Evolutionary conservation across 2,797 vertebrate species (phyloP), one percentile per base, ranked within the genome.

Genomic region (Rhinogobio ventralis): DNA sequence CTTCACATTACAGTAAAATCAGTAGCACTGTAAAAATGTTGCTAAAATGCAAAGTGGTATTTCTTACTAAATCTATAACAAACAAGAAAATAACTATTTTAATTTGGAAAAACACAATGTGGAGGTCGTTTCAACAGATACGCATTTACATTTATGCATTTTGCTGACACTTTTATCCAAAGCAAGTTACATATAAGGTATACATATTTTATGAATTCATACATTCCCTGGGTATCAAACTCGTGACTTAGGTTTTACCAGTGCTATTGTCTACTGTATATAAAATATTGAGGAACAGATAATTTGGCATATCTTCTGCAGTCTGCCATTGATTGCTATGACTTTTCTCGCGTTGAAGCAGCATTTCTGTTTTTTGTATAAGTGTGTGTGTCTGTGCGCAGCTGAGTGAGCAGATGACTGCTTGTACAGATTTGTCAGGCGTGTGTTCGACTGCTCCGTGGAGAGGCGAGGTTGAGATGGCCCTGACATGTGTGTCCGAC

Each of bases 401-500:
- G 57, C 39, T 87, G 85, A 82, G 79, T 76, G 81, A 88, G 67
- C 86, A 86, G 78, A 88, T 90, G 89, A 91, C 83, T 88, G 89
- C 80, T 89, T 92, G 92, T 93, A 91, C 91, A 92, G 86, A 94
- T 94, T 94, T 94, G 93, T 94, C 88, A 90, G 90, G 85, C 81
- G 62, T 87, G 86, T 89, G 87, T 88, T 79, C 11, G 62, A 75
- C 75, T 53, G 87, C 90, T 91, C 93, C 83, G 7, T 55, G 84
- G 92, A 93, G 92, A 91, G 89, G 88, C 85, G 42, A 72, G 75
- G 87, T 89, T 88, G 91, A 92, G 91, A 90, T 89, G 90, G 86
- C 19, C 73, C 88, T 94, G 94, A 94, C 94, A 94, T 94, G 93
- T 94, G 93, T 94, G 94, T 95, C 93, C 91, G 76, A 94, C 94